Base-by-base conservation (phyloP, 2,888 invertebrate species). In the Xanthorhoe spadicearia region DNA sequence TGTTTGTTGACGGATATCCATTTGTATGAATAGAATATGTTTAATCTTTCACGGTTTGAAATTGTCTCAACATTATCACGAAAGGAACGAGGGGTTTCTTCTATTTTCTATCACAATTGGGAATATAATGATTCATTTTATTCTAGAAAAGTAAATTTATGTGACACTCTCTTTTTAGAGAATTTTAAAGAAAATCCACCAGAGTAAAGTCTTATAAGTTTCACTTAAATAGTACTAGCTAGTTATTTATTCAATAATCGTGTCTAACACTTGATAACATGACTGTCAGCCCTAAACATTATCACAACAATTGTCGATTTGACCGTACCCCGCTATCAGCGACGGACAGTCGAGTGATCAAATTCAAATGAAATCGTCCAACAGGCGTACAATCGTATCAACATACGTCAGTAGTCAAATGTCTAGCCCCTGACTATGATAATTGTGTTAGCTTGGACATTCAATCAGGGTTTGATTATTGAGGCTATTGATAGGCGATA, bases 341-440 rank as follows among this genome's bases (percentile, higher is more conserved):
- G 79, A 75, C 86, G 82, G 86, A 87, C 92, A 89, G 90, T 83
- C 89, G 83, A 91, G 82, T 92, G 92, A 87, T 90, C 91, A 91
- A 89, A 90, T 91, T 89, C 89, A 90, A 92, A 91, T 90, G 90
- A 84, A 88, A 89, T 87, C 88, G 88, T 86, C 86, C 85, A 87
- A 85, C 88, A 78, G 81, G 81, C 84, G 83, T 75, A 92, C 92
- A 92, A 92, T 92, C 89, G 83, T 92, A 92, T 92, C 92, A 85
- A 83, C 87, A 84, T 87, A 87, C 86, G 90, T 90, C 92, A 89
- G 89, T 85, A 86, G 84, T 84, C 85, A 82, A 77, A 82, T 82
- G 85, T 86, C 78, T 80, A 78, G 77, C 79, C 79, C 81, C 64
- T 35, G 58, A 23, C 71, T 69, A 70, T 76, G 72, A 77, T 82